Base-by-base conservation (phyloP, 2,797 vertebrate species). In the Cossypha polioptera region DNA sequence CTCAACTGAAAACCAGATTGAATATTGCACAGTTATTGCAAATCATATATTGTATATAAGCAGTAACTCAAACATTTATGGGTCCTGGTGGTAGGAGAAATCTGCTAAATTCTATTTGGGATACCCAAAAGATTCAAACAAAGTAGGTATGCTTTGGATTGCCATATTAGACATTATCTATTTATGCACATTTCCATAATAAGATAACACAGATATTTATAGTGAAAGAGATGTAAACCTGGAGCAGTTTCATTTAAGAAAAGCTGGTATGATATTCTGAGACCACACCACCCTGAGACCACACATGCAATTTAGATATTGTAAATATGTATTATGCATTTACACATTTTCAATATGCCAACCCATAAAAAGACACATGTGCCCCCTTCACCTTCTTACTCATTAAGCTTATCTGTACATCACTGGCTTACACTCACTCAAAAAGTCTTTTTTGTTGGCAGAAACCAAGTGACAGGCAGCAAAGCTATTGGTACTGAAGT, bases 1-100 rank as follows among this genome's bases (percentile, higher is more conserved):
- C 58, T 93, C 7, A 73, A 20, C 33, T 96, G 85, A 95, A 96
- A 97, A 95, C 40, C 73, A 42, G 33, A 57, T 35, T 91, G 36
- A 92, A 9, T 67, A 86, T 91, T 96, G 86, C 54, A 90, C 28
- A 94, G 31, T 68, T 93, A 85, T 96, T 79, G 25, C 8, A 75
- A 95, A 94, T 71, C 89, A 36, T 17, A 35, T 81, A 91, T 61
- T 95, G 33, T 17, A 79, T 85, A 86, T 10, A 94, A 91, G 24
- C 29, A 91, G 61, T 93, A 92, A 90, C 45, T 93, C 75, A 96
- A 66, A 9, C 22, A 58, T 15, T 86, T 95, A 85, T 57, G 95
- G 45, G 86, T 94, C 94, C 94, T 86, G 54, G 16, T 83, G 35
- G 62, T 81, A 85, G 92, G 59, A 19, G 55, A 88, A 90, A 73